A percentile compares a stretch with the other conserved stretches of the same genome.
Evolutionary conservation across 2,113 vertebrate genomes (phyloP).

Genomic region (Spilogale gracilis): DNA sequence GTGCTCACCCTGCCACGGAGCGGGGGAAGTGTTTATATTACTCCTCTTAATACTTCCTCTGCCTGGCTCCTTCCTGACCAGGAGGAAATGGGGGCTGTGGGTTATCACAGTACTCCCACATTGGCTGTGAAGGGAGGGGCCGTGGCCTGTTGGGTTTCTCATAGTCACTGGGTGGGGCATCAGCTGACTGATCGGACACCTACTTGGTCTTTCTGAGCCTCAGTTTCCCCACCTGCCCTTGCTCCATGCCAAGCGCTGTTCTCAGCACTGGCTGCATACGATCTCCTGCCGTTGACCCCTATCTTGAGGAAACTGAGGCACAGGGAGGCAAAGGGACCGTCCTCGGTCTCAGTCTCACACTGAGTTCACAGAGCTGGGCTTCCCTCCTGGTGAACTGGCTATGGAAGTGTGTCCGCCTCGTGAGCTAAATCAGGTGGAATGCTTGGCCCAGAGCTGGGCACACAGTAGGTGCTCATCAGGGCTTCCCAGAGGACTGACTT

Average conservation of each 20-base stretch:
- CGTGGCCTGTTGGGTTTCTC: not conserved
- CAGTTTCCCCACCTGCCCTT: not conserved
- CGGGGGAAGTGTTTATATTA: slow-evolving; percentile 82
- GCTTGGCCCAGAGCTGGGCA: fast-evolving
- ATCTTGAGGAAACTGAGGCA: not conserved
- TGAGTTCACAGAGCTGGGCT: not conserved
- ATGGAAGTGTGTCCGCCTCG: too few relatives aligned
- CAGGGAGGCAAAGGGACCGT: not conserved
- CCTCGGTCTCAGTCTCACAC: not conserved
- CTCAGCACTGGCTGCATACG: not conserved
- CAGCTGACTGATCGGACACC: fast-evolving
- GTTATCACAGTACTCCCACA: slow-evolving; percentile 83
- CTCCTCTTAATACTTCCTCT: slow-evolving; percentile 85
- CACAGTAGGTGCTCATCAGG: not conserved
- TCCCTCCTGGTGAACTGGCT: not conserved
- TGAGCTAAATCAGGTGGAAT: fast-evolving
- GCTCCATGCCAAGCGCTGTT: not conserved
- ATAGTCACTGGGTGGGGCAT: not conserved
- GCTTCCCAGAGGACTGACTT: fast-evolving
- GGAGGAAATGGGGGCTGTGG: slow-evolving; percentile 82
- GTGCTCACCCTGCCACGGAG: not conserved
- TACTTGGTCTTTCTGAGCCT: not conserved
- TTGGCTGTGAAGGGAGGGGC: slow-evolving; percentile 15
- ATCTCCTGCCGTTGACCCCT: fast-evolving
- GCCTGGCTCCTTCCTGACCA: slow-evolving; percentile 88